Evolutionary conservation across 2,113 vertebrate species (phyloP).

Genomic region (Thinocorus orbignyianus): DNA sequence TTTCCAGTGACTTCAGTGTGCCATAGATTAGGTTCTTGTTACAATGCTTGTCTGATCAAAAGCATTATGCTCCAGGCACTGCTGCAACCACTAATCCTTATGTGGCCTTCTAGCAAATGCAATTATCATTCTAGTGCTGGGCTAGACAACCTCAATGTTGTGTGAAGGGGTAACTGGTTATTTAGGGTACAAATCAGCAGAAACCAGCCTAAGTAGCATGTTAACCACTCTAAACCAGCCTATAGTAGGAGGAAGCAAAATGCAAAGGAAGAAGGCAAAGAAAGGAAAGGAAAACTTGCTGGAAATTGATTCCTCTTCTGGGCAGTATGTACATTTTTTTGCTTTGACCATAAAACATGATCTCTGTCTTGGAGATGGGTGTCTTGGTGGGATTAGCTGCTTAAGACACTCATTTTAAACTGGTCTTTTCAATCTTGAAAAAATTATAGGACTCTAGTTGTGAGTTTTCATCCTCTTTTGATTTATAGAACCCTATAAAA

Average conservation of each 20-base stretch:
- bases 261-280: neutral
- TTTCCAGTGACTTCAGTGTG: neutral
- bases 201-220: neutral
- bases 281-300: neutral
- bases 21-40: neutral
- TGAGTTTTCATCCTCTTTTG: neutral
- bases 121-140: neutral
- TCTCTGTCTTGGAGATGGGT: neutral
- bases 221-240: neutral
- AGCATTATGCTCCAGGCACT: neutral
- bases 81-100: neutral
- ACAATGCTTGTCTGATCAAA: neutral
- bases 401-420: neutral
- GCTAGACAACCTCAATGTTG: neutral
- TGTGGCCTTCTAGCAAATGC: neutral
- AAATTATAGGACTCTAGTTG: neutral
- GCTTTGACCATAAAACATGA: neutral
- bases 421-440: neutral
- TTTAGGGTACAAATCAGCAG: neutral
- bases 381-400: neutral
- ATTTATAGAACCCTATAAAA: neutral
- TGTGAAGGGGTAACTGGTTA: neutral
- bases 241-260: neutral
- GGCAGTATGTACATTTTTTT: neutral
- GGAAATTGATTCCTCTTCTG: neutral